Evolutionary conservation across 30 jellyfish, hydroid and myxozoan genomes (phyloP).

Genomic region (Nemopilema nomurai): DNA sequence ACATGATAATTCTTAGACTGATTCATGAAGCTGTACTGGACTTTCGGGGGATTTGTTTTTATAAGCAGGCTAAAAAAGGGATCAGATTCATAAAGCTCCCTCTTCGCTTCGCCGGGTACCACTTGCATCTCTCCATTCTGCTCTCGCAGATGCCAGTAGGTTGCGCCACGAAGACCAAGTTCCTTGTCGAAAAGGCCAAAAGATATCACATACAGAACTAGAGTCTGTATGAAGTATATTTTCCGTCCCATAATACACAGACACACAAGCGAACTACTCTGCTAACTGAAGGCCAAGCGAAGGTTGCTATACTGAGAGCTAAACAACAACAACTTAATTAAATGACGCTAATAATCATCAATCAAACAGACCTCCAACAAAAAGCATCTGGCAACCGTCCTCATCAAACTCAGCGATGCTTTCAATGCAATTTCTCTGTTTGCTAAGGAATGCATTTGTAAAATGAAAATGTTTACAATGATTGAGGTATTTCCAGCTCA

Average conservation of each 20-base stretch:
- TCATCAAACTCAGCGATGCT: too few species aligned
- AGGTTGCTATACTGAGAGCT: neutral
- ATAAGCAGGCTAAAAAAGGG: constrained; percentile 58
- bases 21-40: constrained; percentile 35
- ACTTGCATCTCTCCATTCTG: constrained; percentile 68
- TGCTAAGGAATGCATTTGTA: too few species aligned
- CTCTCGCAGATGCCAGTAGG: constrained; percentile 81
- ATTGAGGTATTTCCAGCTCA: too few species aligned
- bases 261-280: neutral
- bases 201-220: constrained; percentile 48
- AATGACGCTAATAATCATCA: neutral
- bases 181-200: constrained; percentile 53
- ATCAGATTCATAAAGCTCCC: constrained; percentile 63
- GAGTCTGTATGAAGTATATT: constrained; percentile 26
- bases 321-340: constrained; percentile 28
- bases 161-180: constrained; percentile 51
- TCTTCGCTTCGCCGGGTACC: constrained; percentile 63
- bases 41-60: constrained; percentile 68
- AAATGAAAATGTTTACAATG: too few species aligned
- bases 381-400: neutral
- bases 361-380: neutral
- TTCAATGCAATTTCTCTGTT: too few species aligned
- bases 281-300: neutral
- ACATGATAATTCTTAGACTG: constrained; percentile 38
- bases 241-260: neutral